Conservation (phyloP, 2,113 vertebrate species). For the Malaclemys terrapin region DNA sequence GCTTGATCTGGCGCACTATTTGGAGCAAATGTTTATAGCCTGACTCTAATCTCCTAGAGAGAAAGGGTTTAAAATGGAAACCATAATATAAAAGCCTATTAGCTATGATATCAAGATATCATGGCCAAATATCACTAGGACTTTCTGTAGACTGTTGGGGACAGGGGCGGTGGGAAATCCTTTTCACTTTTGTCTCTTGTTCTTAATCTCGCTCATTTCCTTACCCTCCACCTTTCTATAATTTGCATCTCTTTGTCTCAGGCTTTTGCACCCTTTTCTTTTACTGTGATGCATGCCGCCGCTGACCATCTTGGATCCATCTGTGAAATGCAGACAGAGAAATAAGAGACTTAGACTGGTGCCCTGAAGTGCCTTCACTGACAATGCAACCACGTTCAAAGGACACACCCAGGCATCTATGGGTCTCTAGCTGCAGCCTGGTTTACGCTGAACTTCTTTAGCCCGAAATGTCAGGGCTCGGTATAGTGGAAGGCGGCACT, state of each 20-base stretch:
- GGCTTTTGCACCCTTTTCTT: background rate
- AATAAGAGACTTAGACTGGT: background rate
- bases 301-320: too few species aligned
- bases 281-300: background rate
- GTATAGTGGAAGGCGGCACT: background rate
- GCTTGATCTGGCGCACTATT: background rate
- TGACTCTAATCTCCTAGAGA: accelerated
- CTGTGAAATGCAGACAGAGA: background rate
- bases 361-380: background rate
- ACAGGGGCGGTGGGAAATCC: background rate
- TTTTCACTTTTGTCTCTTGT: background rate
- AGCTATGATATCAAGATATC: background rate
- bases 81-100: background rate
- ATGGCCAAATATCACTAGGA: too few species aligned
- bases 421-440: background rate
- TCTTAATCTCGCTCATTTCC: background rate
- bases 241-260: background rate
- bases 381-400: background rate
- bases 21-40: background rate
- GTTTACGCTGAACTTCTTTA: background rate
- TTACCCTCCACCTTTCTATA: background rate
- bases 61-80: background rate
- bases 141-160: background rate
- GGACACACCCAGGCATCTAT: background rate
- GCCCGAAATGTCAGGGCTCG: background rate